These are phyloP conservation scores for Microhierax caerulescens DNA, from an alignment of 2,797 vertebrate genomes.

Conservation along the genomic window DNA sequence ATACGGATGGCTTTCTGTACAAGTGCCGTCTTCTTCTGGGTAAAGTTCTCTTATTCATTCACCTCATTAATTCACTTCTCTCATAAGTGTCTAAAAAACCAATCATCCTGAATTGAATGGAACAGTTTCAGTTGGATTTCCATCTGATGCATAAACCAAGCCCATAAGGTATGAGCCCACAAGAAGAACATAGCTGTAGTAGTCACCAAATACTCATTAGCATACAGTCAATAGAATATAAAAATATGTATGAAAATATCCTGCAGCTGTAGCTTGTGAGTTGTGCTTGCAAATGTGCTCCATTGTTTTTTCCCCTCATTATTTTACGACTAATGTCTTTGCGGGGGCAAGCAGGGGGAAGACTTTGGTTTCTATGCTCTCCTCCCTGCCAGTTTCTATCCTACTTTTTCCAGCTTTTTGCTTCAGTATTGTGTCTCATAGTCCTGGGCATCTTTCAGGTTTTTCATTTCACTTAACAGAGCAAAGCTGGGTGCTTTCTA, in stretches of 20 bases:
- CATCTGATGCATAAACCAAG: neutral
- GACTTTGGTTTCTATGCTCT: neutral
- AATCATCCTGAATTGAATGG: neutral
- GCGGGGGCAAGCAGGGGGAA: neutral
- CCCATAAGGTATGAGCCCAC: neutral
- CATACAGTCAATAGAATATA: neutral
- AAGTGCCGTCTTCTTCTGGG: slow-evolving; percentile 92
- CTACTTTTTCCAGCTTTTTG: neutral
- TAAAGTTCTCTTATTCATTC: slow-evolving; percentile 68
- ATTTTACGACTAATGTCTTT: slow-evolving; percentile 8
- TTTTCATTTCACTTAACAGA: neutral
- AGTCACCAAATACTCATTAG: neutral
- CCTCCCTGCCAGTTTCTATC: neutral
- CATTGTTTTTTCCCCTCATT: neutral
- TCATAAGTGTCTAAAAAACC: neutral
- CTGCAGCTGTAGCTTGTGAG: neutral
- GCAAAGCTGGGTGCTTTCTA: neutral
- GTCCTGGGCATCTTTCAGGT: neutral
- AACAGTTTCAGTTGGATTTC: neutral
- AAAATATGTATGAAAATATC: neutral
- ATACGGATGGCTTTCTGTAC: slow-evolving; percentile 85
- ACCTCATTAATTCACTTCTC: neutral
- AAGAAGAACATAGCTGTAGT: neutral
- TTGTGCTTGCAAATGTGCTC: neutral
- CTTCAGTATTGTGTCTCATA: neutral